A percentile compares a stretch with the other conserved stretches of the same genome.
Conservation (phyloP, 2,113 vertebrate genomes). For the Brachypteracias leptosomus region DNA sequence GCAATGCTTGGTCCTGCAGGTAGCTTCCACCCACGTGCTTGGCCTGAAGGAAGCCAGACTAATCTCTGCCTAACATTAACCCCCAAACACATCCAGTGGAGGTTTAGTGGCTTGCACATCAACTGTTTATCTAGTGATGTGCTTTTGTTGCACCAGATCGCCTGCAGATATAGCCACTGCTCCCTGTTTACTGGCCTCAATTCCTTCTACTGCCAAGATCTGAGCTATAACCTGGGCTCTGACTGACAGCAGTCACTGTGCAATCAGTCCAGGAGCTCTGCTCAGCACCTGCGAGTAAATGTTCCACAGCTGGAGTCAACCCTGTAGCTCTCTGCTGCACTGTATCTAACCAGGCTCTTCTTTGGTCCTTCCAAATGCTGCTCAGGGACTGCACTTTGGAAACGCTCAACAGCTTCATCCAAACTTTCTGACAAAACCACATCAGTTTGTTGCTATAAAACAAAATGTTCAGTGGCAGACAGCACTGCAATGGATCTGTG, state of each 20-base stretch:
- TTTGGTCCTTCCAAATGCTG: neutral
- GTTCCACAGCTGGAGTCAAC: neutral
- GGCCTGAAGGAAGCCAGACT: neutral
- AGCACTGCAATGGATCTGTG: neutral
- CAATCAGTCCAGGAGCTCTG: neutral
- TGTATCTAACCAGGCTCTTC: neutral
- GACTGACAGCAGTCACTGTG: neutral
- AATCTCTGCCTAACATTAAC: neutral
- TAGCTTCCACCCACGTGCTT: neutral
- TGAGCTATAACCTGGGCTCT: neutral
- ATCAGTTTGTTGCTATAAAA: neutral
- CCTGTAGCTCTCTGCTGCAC: neutral
- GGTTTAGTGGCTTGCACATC: neutral
- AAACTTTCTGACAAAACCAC: neutral
- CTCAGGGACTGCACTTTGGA: neutral
- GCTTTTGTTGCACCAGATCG: neutral
- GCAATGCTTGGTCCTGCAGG: neutral
- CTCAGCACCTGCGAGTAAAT: neutral
- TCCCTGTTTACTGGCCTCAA: neutral
- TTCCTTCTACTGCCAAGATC: neutral
- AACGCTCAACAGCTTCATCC: neutral
- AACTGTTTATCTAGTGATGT: neutral
- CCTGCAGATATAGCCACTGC: neutral
- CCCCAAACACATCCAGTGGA: neutral
- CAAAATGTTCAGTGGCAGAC: neutral